Percentiles rank a stretch among this genome's conserved stretches.
phyloP scores from a whole-genome alignment of 2,888 invertebrate genomes.

The Apocheima hispidaria region DNA sequence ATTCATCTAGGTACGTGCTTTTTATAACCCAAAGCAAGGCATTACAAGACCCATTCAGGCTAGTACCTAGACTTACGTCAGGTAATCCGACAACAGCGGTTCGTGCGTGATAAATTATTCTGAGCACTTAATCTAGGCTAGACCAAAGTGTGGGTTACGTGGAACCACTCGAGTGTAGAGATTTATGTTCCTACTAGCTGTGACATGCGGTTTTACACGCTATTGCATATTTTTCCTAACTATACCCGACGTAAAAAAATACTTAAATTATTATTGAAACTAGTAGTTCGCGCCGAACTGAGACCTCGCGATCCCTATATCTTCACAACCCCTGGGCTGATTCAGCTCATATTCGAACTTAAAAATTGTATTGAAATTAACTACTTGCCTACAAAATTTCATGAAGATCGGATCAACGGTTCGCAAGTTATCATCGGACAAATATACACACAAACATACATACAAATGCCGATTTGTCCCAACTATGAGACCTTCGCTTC shows the following conservation, averaged over 20 bases:
- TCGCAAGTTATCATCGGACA: too few relatives aligned
- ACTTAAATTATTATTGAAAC: background rate
- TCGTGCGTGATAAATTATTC: slow-evolving; percentile 37
- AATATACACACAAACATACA: too few relatives aligned
- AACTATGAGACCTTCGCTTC: too few relatives aligned
- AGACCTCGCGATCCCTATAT: too few relatives aligned
- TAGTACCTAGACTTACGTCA: slow-evolving; percentile 13
- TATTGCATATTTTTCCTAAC: background rate
- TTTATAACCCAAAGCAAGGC: background rate
- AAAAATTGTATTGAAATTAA: too few relatives aligned
- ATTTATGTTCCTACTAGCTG: slow-evolving; percentile 8
- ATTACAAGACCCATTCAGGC: background rate
- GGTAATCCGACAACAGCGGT: slow-evolving; percentile 15
- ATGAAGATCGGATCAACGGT: too few relatives aligned
- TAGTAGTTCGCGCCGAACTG: too few relatives aligned
- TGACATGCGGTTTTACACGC: background rate
- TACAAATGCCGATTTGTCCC: too few relatives aligned
- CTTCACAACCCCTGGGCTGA: too few relatives aligned
- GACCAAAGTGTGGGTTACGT: slow-evolving; percentile 18
- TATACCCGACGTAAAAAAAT: background rate
- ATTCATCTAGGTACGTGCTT: too few relatives aligned
- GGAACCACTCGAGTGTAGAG: slow-evolving; percentile 16
- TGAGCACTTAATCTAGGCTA: slow-evolving; percentile 36
- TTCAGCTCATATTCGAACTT: too few relatives aligned
- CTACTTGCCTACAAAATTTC: too few relatives aligned